Base-by-base conservation (phyloP, 2,888 invertebrate species). In the Agrotis ipsilon region DNA sequence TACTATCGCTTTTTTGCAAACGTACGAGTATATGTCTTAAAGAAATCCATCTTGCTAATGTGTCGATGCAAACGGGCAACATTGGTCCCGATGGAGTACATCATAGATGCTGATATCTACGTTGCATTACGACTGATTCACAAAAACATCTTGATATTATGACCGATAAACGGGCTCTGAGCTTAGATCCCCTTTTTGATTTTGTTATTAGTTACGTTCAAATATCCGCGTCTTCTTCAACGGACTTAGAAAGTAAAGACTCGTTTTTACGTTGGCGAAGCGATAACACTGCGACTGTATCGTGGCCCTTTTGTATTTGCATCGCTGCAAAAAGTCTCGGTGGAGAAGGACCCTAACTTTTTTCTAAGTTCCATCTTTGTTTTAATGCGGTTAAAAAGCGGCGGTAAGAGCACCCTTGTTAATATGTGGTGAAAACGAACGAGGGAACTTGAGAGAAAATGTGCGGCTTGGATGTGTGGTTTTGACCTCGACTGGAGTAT, bases 331-430 rank as follows among this genome's bases (percentile, higher is more conserved):
- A 55, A 55, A 27, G 5, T 2, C n/a, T 3, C 5, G 18, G n/a
- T 55, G 55, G 27, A n/a, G 13, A n/a, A 13, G 6, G 2, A 2
- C 2, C 13, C 1, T 55, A 6, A 6, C 24, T 32, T 48, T 66
- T n/a, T 48, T 64, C 62, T 49, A 57, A 43, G 52, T 66, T 39
- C 14, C 13, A 39, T 65, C 57, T 78, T 78, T 73, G 67, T 76
- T 69, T 63, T 60, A 63, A 66, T 66, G 51, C 63, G 75, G 79
- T 62, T 68, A 45, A 39, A 46, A 73, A 45, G 51, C 14, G 43
- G 49, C 16, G 45, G 21, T 1, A 27, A 61, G 18, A 45, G 18
- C 21, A 69, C 24, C 54, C 58, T 78, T 52, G 66, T 74, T 55
- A 68, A 78, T 74, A 74, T 57, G 74, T 57, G 69, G 64, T 69